Evolutionary conservation across 1,140 invertebrate genomes (phyloP).

Genomic region (Phymastichus coffea): DNA sequence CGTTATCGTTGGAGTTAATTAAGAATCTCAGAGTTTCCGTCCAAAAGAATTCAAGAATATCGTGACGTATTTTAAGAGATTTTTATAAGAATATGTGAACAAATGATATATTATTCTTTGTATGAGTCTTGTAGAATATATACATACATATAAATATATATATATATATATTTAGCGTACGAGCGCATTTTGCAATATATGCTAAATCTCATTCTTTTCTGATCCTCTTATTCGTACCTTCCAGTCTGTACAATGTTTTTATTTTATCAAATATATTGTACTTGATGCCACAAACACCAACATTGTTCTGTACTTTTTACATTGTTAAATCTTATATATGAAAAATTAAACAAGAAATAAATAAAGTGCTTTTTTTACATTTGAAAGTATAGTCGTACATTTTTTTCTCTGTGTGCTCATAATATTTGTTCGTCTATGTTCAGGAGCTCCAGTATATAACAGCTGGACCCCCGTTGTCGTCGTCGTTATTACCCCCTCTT

Average conservation of each 20-base stretch:
- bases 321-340: constrained; percentile 1
- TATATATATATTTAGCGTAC: background rate
- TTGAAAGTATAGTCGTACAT: too few species aligned
- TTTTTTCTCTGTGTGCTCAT: too few species aligned
- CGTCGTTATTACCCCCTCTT: too few species aligned
- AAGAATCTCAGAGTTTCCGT: constrained; percentile 16
- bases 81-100: background rate
- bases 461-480: background rate
- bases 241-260: too few species aligned
- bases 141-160: background rate
- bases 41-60: too few species aligned
- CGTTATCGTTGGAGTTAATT: constrained; percentile 4
- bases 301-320: background rate
- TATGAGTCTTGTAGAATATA: background rate
- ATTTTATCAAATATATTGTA: too few species aligned
- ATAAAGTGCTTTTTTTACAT: constrained; percentile 8
- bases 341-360: background rate
- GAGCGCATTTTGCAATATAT: too few species aligned
- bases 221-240: too few species aligned
- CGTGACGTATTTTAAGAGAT: background rate
- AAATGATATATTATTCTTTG: too few species aligned
- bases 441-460: background rate
- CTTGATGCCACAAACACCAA: too few species aligned
- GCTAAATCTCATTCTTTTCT: too few species aligned
- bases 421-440: too few species aligned